phyloP scores from a whole-genome alignment of 2,113 vertebrate species.

The Sceloporus undulatus region DNA sequence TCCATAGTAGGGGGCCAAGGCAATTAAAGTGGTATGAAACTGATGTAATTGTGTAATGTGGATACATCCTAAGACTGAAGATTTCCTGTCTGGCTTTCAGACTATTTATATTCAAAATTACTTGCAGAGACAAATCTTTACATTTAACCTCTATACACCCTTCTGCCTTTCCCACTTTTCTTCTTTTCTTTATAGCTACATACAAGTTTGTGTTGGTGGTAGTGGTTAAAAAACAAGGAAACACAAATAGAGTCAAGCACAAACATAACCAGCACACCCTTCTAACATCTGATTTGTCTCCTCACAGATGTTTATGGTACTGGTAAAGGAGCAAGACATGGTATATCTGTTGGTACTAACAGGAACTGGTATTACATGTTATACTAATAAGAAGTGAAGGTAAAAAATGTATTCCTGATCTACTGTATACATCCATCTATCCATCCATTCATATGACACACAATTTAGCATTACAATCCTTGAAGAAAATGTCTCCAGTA shows the following conservation, averaged over 20 bases:
- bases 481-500: not conserved
- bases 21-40: too few relatives aligned
- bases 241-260: fast-evolving
- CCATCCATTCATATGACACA: not conserved
- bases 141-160: not conserved
- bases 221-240: constrained; percentile 25
- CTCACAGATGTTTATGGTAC: not conserved
- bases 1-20: too few relatives aligned
- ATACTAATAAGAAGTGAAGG: not conserved
- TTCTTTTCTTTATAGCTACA: not conserved
- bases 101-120: not conserved
- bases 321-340: not conserved
- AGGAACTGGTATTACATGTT: not conserved
- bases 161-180: not conserved
- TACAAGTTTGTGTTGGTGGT: too few relatives aligned
- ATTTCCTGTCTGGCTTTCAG: not conserved
- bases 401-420: not conserved
- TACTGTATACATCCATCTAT: not conserved
- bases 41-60: too few relatives aligned
- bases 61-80: not conserved
- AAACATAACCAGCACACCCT: fast-evolving
- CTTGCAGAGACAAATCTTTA: not conserved
- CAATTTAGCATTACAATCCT: not conserved
- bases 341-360: not conserved
- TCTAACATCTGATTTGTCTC: not conserved